Conservation (phyloP, 1,140 invertebrate genomes). For the Psilanteris sp. region DNA sequence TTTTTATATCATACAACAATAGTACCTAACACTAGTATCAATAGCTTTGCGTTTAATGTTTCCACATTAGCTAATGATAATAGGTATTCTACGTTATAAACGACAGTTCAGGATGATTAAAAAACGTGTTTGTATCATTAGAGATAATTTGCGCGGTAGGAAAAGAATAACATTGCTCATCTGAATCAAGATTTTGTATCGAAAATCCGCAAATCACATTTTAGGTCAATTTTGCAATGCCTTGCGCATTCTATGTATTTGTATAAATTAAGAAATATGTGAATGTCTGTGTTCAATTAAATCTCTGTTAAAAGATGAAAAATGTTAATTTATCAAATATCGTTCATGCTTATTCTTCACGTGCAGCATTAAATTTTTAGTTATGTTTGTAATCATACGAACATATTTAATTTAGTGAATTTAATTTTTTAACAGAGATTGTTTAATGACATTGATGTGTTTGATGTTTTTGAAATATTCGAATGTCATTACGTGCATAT, state of each 20-base stretch:
- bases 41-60: no score
- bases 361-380: background rate
- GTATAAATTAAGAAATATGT: conserved; percentile 3
- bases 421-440: background rate
- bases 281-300: background rate
- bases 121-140: background rate
- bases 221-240: conserved; percentile 15
- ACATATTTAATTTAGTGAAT: background rate
- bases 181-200: conserved; percentile 17
- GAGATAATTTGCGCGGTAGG: background rate
- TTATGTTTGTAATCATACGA: background rate
- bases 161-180: conserved; percentile 2
- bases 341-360: no score
- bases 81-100: no score
- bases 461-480: background rate
- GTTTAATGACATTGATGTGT: background rate
- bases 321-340: background rate
- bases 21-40: no score
- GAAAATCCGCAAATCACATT: background rate
- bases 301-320: background rate
- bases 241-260: background rate
- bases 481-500: background rate
- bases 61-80: no score
- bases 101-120: no score
- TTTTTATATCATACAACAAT: no score